Evolutionary conservation across 1,140 invertebrate species (phyloP), one percentile per base, ranked within the genome.

Genomic region (Subanguina moxae): DNA sequence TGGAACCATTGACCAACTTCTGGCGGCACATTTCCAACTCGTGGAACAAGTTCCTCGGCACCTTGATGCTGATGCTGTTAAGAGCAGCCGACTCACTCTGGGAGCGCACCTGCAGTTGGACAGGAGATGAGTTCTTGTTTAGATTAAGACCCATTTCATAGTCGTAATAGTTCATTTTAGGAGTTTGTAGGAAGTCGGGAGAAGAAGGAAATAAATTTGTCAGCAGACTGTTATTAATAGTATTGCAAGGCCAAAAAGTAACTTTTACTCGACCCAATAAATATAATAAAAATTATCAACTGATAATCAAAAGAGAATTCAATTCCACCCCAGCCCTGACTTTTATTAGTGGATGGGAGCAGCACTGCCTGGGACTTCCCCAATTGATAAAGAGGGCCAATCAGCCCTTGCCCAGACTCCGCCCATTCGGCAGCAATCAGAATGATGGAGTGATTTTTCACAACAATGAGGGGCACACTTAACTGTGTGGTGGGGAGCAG

Each of bases 31-130:
- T 28, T 21, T 73, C 45, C 23, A 73, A 43, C 21, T 73, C 71
- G 32, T 72, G 42, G 7, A 77, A 27, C 13, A 78, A 38, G 15
- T 28, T 76, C 27, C 72, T 71, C 13, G 72, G 72, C 23, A 74
- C 46, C 28, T 77, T 73, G 17, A 73, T 64, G 45, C 43, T 77
- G 15, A 69, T n/a, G 43, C 59, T 69, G 72, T 75, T 75, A 43
- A 76, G 62, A 42, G 64, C 76, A 8, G 76, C 65, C 13, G 74
- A 76, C 43, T 76, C 74, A 57, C 74, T 77, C 45, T 76, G 76
- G 27, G 74, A 76, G 27, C 74, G 74, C n/a, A 78, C 73, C 76
- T 76, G 27, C 0, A 70, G 43, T 23, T 38, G 32, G 11, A 38
- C 11, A 38, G 32, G 11, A 38, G 32, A 38, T 38, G 32, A 38